Percentiles rank a stretch among this genome's conserved stretches.
Conservation (phyloP, 1,140 invertebrate species). For the Neomicropteryx cornuta region DNA sequence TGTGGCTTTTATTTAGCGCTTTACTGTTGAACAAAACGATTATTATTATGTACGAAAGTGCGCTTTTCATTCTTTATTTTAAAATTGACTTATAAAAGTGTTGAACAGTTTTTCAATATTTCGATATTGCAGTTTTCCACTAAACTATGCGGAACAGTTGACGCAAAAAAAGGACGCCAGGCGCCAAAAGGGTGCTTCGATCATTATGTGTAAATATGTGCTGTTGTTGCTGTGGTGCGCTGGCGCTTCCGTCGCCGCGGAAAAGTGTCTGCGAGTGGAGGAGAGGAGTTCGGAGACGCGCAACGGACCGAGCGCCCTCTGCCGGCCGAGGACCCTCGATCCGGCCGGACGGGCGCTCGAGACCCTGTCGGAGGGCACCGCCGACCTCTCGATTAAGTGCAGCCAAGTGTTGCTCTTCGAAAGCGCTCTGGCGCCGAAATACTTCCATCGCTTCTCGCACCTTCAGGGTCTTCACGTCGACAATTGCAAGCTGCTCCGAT, state of each 20-base stretch:
- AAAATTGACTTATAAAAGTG: constrained; percentile 24
- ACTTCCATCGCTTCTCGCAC: constrained; percentile 59
- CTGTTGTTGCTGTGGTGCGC: constrained; percentile 28
- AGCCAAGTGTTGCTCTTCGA: constrained; percentile 69
- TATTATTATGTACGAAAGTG: too few species aligned
- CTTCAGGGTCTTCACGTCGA: constrained; percentile 62
- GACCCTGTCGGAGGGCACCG: constrained; percentile 48
- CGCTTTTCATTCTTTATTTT: too few species aligned
- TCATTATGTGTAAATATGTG: too few species aligned
- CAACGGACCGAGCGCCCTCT: constrained; percentile 47
- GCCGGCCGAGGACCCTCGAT: constrained; percentile 58
- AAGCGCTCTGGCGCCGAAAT: constrained; percentile 58
- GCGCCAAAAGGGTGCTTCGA: too few species aligned
- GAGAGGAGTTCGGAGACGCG: constrained; percentile 17
- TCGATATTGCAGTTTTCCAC: constrained; percentile 41
- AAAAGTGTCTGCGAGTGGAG: constrained; percentile 26
- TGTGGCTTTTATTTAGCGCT: too few species aligned
- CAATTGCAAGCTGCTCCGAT: constrained; percentile 66
- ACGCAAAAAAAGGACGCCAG: too few species aligned
- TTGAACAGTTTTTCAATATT: constrained; percentile 35
- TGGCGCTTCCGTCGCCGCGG: constrained; percentile 25
- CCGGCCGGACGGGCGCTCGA: constrained; percentile 52
- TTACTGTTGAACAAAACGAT: too few species aligned
- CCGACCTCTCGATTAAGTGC: constrained; percentile 60
- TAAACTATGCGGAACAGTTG: constrained; percentile 29